Conservation (phyloP, 2,888 invertebrate species). For the Agrypnus murinus region DNA sequence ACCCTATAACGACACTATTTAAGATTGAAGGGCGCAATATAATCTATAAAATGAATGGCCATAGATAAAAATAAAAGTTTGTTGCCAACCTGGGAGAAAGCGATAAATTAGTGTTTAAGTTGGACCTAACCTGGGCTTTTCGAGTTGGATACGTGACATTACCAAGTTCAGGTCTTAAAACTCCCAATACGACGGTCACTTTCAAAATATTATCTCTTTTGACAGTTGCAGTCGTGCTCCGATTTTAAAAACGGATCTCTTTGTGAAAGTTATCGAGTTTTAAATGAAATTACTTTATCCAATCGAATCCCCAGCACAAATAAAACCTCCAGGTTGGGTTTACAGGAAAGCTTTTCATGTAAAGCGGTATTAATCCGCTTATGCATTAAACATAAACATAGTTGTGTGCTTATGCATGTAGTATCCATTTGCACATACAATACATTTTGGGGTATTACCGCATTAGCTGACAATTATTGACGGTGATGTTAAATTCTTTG, state of each 20-base stretch:
- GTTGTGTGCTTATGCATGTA: slow-evolving; percentile 10
- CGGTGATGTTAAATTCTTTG: background rate
- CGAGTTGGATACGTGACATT: slow-evolving; percentile 55
- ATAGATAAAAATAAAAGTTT: slow-evolving; percentile 37
- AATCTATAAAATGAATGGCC: slow-evolving; percentile 36
- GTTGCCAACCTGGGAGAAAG: slow-evolving; percentile 36
- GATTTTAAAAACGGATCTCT: slow-evolving; percentile 44
- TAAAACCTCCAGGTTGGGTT: background rate
- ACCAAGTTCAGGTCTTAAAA: slow-evolving; percentile 55
- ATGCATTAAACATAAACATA: slow-evolving; percentile 15
- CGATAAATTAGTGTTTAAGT: slow-evolving; percentile 51
- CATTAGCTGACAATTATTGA: slow-evolving; percentile 2
- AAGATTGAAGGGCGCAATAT: slow-evolving; percentile 42
- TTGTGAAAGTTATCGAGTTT: slow-evolving; percentile 21
- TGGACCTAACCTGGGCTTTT: slow-evolving; percentile 46
- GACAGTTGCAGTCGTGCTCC: slow-evolving; percentile 52
- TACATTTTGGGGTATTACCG: background rate
- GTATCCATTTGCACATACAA: slow-evolving; percentile 7
- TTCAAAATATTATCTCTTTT: slow-evolving; percentile 56
- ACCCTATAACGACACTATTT: slow-evolving; percentile 31
- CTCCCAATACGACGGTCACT: slow-evolving; percentile 57
- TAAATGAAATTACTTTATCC: slow-evolving; percentile 19
- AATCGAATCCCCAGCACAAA: background rate
- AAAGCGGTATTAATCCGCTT: slow-evolving; percentile 7
- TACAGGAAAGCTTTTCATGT: background rate